Conservation (phyloP, 2,797 vertebrate species). For the Lepus oiostolus region DNA sequence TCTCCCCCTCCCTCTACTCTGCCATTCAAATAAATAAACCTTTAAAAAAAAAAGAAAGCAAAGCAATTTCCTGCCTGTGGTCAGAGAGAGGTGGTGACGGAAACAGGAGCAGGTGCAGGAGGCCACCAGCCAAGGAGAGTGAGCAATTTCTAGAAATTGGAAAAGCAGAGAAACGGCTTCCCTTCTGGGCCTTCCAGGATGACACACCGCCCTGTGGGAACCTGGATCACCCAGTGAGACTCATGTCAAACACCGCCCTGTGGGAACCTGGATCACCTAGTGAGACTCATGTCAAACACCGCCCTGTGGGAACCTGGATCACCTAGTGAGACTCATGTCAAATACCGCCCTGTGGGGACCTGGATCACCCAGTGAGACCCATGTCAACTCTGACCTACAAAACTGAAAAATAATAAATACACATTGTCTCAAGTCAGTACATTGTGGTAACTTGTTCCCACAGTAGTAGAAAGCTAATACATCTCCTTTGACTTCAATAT, state of each 20-base stretch:
- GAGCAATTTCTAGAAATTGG: not conserved
- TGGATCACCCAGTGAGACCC: not conserved
- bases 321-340: not conserved
- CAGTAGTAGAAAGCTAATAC: not conserved
- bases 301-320: not conserved
- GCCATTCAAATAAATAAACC: too few species aligned
- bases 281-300: not conserved
- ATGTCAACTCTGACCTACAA: not conserved
- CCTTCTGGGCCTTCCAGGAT: not conserved
- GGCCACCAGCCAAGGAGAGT: not conserved
- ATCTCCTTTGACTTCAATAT: not conserved
- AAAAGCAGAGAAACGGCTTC: not conserved
- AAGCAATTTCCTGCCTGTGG: not conserved
- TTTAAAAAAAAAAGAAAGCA: too few species aligned
- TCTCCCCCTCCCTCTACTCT: too few species aligned
- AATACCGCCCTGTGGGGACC: not conserved
- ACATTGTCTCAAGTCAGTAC: not conserved
- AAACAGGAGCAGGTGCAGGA: not conserved
- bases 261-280: not conserved
- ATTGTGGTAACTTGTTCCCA: not conserved
- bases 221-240: not conserved
- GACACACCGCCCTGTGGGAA: not conserved
- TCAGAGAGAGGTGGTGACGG: not conserved
- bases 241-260: not conserved
- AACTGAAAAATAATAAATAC: not conserved